A percentile compares a stretch with the other conserved stretches of the same genome.
These are phyloP conservation scores for Listronotus oregonensis DNA, from an alignment of 1,140 invertebrate species.

Conservation along the genomic window DNA sequence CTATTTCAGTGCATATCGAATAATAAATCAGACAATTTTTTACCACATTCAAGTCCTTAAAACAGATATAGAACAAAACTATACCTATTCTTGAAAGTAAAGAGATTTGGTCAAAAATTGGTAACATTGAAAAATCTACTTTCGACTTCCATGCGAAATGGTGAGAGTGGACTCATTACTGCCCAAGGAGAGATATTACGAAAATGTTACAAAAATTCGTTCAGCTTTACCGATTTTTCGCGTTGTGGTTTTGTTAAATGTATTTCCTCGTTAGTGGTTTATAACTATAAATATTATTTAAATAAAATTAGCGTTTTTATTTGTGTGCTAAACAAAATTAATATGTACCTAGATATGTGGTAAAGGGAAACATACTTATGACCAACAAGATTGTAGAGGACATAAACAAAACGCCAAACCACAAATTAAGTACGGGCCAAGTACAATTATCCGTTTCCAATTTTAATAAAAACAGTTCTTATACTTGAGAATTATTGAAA, in stretches of 20 bases:
- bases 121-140: constrained; percentile 9
- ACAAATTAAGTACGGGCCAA: no score
- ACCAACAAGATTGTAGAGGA: no score
- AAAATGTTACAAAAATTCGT: constrained; percentile 12
- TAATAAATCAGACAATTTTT: constrained; percentile 9
- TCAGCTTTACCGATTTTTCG: constrained; percentile 1
- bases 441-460: no score
- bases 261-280: constrained; percentile 1
- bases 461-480: no score
- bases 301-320: no score
- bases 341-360: no score
- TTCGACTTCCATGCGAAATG: constrained; percentile 2
- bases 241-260: neutral
- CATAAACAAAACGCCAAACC: no score
- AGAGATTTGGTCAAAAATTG: constrained; percentile 17
- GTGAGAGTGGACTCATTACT: constrained; percentile 14
- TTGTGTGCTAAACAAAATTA: no score
- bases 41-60: neutral
- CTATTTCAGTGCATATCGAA: no score
- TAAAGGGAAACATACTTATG: no score
- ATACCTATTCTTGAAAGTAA: constrained; percentile 4
- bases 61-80: constrained; percentile 1
- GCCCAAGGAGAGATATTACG: constrained; percentile 6
- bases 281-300: neutral
- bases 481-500: no score